Conservation (phyloP, 2,888 invertebrate genomes). For the Salticus scenicus region DNA sequence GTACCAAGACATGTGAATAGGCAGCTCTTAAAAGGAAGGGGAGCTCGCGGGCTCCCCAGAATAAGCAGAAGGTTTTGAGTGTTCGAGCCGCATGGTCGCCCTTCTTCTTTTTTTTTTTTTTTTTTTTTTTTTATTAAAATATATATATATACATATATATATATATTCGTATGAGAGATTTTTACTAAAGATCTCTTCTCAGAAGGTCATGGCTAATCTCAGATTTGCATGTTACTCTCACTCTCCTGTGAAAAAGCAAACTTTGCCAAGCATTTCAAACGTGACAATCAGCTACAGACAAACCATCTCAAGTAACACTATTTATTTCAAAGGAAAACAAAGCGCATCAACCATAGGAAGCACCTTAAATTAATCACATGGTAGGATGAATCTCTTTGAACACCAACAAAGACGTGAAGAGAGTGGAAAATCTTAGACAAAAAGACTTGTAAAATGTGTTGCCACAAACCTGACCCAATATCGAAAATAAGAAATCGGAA, state of each 20-base stretch:
- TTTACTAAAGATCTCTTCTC: no score
- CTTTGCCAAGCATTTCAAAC: neutral
- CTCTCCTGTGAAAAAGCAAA: neutral
- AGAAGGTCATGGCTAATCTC: neutral
- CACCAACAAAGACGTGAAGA: neutral
- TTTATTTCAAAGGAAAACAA: conserved; percentile 4
- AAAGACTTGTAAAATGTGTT: neutral
- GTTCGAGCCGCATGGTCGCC: no score
- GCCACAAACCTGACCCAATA: conserved; percentile 50
- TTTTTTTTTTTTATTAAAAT: no score
- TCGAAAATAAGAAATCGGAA: conserved; percentile 30
- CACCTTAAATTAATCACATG: conserved; percentile 40
- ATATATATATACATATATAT: no score
- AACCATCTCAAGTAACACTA: neutral
- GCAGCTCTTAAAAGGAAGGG: no score
- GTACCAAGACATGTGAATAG: no score
- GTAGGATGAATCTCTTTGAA: conserved; percentile 26
- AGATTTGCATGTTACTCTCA: neutral
- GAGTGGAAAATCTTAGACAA: neutral
- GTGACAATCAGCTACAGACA: neutral
- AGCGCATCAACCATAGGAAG: conserved; percentile 25
- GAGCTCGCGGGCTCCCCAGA: no score
- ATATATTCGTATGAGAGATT: no score
- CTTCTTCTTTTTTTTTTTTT: no score
- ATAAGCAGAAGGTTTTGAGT: no score